Evolutionary conservation across 2,888 invertebrate genomes (phyloP).

Genomic region (Dexiosoma caninum): DNA sequence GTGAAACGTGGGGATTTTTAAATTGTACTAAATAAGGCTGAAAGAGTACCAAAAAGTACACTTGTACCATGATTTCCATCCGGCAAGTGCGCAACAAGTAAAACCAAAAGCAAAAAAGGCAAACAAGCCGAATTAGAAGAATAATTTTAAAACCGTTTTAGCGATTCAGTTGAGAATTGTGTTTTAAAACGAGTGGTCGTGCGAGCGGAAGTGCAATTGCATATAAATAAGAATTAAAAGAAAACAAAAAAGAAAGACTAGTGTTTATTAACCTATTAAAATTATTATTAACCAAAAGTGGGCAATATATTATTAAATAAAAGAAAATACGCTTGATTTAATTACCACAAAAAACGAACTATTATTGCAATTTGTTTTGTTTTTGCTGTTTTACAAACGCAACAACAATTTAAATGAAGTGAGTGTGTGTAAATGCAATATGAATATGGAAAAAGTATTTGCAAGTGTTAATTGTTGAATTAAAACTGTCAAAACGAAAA

Average conservation of each 20-base stretch:
- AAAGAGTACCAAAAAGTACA: too few species aligned
- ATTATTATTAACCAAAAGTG: conserved; percentile 1
- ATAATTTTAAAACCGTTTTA: conserved; percentile 33
- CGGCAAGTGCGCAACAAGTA: conserved; percentile 32
- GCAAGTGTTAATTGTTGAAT: background rate
- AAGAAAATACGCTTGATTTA: background rate
- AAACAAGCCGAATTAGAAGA: conserved; percentile 28
- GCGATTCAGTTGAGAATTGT: conserved; percentile 58
- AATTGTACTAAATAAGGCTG: too few species aligned
- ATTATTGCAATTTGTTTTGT: background rate
- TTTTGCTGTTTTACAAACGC: background rate
- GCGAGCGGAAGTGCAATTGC: conserved; percentile 16
- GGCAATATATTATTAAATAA: background rate
- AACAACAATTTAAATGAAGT: background rate
- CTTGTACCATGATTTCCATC: too few species aligned
- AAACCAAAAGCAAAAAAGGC: background rate
- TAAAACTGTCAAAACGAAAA: conserved; percentile 2
- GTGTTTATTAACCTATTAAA: background rate
- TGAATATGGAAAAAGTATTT: background rate
- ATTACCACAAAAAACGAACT: background rate
- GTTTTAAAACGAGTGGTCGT: conserved; percentile 48
- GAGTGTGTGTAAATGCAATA: background rate
- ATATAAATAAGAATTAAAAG: background rate
- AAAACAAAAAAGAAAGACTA: conserved; percentile 4
- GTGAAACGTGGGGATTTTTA: too few species aligned